phyloP scores from a whole-genome alignment of 2,888 invertebrate species.

The Troides helena region DNA sequence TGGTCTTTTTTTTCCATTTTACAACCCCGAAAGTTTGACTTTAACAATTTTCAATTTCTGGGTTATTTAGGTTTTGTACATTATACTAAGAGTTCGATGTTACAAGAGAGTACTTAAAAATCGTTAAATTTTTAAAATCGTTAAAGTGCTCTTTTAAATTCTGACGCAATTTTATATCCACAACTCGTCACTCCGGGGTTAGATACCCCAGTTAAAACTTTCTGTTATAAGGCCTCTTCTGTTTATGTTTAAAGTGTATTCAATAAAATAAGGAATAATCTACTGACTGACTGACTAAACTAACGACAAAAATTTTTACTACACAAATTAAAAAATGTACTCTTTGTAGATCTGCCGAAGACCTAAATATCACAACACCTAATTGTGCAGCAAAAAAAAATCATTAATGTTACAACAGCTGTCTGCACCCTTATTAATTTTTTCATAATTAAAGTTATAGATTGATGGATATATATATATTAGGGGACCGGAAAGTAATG shows the following conservation, averaged over 20 bases:
- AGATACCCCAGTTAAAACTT: neutral
- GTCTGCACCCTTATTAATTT: no score
- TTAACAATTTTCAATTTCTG: conserved; percentile 25
- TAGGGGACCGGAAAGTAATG: no score
- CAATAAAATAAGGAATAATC: neutral
- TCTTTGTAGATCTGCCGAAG: no score
- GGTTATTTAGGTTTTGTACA: conserved; percentile 17
- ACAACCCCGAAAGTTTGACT: conserved; percentile 22
- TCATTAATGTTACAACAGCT: no score
- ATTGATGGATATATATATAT: no score
- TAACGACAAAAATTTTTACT: no score
- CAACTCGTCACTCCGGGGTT: conserved; percentile 2
- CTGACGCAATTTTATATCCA: conserved; percentile 16
- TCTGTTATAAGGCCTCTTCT: neutral
- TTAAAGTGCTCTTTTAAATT: conserved; percentile 31
- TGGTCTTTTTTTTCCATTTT: conserved; percentile 51
- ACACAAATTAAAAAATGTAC: no score
- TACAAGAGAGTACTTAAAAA: conserved; percentile 24
- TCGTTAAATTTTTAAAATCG: conserved; percentile 23
- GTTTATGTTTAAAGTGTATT: neutral
- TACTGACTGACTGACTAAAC: neutral
- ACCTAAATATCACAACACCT: no score
- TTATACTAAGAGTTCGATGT: conserved; percentile 17
- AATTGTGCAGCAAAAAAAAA: no score
- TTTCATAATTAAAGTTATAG: no score